Base-by-base conservation (phyloP, 2,888 invertebrate genomes). In the Abscondita cerata region DNA sequence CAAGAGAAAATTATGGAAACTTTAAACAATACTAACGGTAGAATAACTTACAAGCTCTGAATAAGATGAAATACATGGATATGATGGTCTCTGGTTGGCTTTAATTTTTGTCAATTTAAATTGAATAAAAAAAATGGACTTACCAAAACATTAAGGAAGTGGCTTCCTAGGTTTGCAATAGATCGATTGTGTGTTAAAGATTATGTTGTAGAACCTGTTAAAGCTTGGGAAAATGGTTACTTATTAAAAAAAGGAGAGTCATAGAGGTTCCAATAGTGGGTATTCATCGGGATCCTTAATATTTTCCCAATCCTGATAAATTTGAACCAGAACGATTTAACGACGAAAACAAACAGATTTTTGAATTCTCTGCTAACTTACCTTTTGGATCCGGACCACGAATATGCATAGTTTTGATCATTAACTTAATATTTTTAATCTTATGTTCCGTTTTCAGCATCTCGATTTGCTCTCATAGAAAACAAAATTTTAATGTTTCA, bases 251-350 rank as follows among this genome's bases (percentile, higher is more conserved):
- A 80, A 1, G 86, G 84, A 0, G 81, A 82, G 19, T 80, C 0
- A 70, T 87, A 0, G 77, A 78, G 4, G 78, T 85, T 51, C 83
- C 85, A 0, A 72, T 83, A 1, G 78, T 80, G 56, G 85, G 82
- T 1, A 74, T 87, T 4, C 86, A 87, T 55, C 82, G 81, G 75
- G 85, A 87, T 70, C 81, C 84, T 0, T 76, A 84, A 11, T 79
- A 81, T 65, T 87, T 83, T 67, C 83, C 85, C 0, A 81, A 86
- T 18, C 87, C 87, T 0, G 74, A 83, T 0, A 76, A 78, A 33
- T 85, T 85, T 68, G 80, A 79, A 41, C 84, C 85, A 0, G 85
- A 85, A 62, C 77, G 87, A 59, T 87, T 87, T 70, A 81, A 81
- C 67, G 81, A 81, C 0, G 84, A 85, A 12, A 84, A 83, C 67